These are phyloP conservation scores for Lepetodrilus schrolli DNA, from an alignment of 2,888 invertebrate genomes.

Conservation along the genomic window DNA sequence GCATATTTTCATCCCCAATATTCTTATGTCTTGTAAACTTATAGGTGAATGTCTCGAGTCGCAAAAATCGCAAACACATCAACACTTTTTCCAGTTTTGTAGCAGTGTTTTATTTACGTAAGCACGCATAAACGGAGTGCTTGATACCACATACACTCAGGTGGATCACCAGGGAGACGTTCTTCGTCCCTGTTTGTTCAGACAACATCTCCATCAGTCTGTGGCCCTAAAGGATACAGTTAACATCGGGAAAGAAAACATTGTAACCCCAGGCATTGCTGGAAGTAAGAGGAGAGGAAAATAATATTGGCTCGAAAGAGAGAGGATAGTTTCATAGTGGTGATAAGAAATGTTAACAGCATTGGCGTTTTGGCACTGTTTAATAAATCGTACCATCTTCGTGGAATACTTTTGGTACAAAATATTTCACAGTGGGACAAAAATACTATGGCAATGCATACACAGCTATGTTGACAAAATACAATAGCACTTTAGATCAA, in stretches of 20 bases:
- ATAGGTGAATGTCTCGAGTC: no score
- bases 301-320: neutral
- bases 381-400: no score
- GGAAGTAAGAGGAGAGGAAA: neutral
- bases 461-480: no score
- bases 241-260: neutral
- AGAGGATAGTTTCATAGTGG: neutral
- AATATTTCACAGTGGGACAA: no score
- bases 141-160: neutral
- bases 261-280: neutral
- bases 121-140: neutral
- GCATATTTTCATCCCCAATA: no score
- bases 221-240: neutral
- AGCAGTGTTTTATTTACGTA: constrained; percentile 9
- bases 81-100: no score
- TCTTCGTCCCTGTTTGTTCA: neutral
- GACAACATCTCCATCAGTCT: neutral
- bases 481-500: no score
- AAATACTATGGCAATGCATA: no score
- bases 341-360: neutral
- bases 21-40: no score
- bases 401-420: no score
- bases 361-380: no score
- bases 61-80: no score
- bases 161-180: constrained; percentile 9